These are phyloP conservation scores for Sphaeramia orbicularis DNA, from an alignment of 2,797 vertebrate species.

Conservation along the genomic window DNA sequence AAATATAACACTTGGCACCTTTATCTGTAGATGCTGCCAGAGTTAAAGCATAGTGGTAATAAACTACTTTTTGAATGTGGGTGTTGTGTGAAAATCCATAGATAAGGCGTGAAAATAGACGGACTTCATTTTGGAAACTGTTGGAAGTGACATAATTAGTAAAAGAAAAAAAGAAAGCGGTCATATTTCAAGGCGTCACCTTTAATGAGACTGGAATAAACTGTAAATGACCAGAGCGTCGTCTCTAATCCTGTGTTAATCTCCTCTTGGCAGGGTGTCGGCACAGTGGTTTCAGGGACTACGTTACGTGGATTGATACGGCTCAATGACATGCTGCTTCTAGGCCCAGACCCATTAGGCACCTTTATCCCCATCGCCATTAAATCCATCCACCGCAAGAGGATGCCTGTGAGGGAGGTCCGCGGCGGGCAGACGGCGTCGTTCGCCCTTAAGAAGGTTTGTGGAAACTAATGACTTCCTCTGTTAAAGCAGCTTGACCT, in stretches of 20 bases:
- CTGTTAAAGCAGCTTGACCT: not conserved
- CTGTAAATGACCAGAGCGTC: too few species aligned
- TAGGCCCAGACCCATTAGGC: conserved; percentile 95
- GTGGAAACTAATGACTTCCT: not conserved
- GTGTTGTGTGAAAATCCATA: too few species aligned
- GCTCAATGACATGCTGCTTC: conserved; percentile 93
- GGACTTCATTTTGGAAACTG: too few species aligned
- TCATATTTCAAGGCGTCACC: too few species aligned
- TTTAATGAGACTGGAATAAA: too few species aligned
- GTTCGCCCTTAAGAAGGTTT: conserved; percentile 96
- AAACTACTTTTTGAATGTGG: not conserved
- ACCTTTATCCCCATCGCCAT: conserved; percentile 95
- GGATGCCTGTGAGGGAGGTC: conserved; percentile 97
- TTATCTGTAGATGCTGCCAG: not conserved
- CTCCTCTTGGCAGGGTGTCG: conserved; percentile 88
- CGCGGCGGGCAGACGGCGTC: conserved; percentile 97
- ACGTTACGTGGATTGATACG: conserved; percentile 95
- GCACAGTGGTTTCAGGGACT: conserved; percentile 97
- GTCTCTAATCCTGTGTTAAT: not conserved
- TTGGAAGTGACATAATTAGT: too few species aligned
- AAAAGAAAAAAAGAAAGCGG: not conserved
- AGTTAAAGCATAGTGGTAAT: not conserved
- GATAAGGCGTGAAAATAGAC: not conserved
- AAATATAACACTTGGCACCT: too few species aligned
- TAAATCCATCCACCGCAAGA: conserved; percentile 97